Percentiles rank a stretch among this genome's conserved stretches.
Evolutionary conservation across 2,113 vertebrate genomes (phyloP).

Genomic region (Camelus bactrianus): DNA sequence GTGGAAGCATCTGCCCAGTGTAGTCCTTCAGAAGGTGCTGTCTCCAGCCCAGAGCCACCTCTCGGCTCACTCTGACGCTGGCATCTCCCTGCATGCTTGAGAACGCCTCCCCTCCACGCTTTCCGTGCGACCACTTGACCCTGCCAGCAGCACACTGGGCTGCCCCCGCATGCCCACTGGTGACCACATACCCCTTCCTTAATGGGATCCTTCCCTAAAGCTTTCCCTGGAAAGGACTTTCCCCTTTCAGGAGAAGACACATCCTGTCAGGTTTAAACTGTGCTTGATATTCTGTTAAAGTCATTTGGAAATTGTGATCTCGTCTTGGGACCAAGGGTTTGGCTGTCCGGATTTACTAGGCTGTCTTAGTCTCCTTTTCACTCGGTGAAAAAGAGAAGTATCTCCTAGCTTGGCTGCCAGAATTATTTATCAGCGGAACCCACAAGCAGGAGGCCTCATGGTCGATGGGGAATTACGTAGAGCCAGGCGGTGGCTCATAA

Average conservation of each 20-base stretch:
- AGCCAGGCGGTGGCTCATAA: not conserved
- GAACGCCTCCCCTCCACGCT: slow-evolving; percentile 59
- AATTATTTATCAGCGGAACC: not conserved
- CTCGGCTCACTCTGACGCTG: slow-evolving; percentile 1
- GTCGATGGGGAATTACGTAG: not conserved
- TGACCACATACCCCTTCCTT: slow-evolving; percentile 44
- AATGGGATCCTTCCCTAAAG: slow-evolving; percentile 40
- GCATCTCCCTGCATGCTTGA: slow-evolving; percentile 21
- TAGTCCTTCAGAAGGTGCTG: slow-evolving; percentile 85
- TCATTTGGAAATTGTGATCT: not conserved
- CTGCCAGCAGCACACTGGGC: slow-evolving; percentile 33
- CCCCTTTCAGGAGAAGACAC: slow-evolving; percentile 17
- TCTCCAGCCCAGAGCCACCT: slow-evolving; percentile 75
- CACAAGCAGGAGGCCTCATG: not conserved
- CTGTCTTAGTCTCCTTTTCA: not conserved
- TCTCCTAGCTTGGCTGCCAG: not conserved
- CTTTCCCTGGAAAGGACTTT: slow-evolving; percentile 40
- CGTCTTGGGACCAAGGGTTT: not conserved
- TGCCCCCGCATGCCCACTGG: slow-evolving; percentile 78
- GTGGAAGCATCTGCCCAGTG: not conserved
- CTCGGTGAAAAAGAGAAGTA: not conserved
- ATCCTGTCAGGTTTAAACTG: not conserved
- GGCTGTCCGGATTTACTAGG: not conserved
- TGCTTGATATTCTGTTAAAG: not conserved
- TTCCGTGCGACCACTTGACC: slow-evolving; percentile 60